These are phyloP conservation scores for Plusia festucae DNA, from an alignment of 2,888 invertebrate species.

Conservation along the genomic window DNA sequence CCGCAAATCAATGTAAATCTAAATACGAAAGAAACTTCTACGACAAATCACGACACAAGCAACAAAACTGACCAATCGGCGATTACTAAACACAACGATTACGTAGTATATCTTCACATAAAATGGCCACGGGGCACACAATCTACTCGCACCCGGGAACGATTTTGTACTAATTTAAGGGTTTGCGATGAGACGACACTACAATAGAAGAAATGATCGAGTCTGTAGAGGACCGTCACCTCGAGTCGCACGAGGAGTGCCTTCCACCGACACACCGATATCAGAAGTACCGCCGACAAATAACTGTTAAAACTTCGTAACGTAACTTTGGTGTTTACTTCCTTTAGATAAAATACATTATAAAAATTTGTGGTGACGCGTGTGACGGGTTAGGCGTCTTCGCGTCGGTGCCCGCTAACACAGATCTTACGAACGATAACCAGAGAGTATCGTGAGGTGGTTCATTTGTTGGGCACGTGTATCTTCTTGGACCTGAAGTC, in stretches of 20 bases:
- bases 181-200: constrained; percentile 70
- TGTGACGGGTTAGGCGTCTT: constrained; percentile 27
- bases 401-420: constrained; percentile 50
- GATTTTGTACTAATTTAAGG: constrained; percentile 83
- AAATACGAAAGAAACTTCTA: constrained; percentile 76
- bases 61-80: constrained; percentile 76
- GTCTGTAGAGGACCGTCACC: constrained; percentile 28
- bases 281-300: constrained; percentile 53
- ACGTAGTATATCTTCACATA: constrained; percentile 68
- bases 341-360: constrained; percentile 56
- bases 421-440: constrained; percentile 60
- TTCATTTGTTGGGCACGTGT: constrained; percentile 84
- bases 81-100: constrained; percentile 75
- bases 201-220: constrained; percentile 61
- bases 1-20: constrained; percentile 79
- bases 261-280: constrained; percentile 32
- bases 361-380: constrained; percentile 49
- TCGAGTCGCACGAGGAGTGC: constrained; percentile 15
- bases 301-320: constrained; percentile 47
- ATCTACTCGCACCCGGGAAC: constrained; percentile 78
- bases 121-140: constrained; percentile 75
- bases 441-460: constrained; percentile 40
- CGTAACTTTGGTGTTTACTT: constrained; percentile 75
- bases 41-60: constrained; percentile 81
- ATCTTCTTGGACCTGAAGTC: constrained; percentile 97